Evolutionary conservation across 2,888 invertebrate species (phyloP).

Genomic region (Plebejus argus): DNA sequence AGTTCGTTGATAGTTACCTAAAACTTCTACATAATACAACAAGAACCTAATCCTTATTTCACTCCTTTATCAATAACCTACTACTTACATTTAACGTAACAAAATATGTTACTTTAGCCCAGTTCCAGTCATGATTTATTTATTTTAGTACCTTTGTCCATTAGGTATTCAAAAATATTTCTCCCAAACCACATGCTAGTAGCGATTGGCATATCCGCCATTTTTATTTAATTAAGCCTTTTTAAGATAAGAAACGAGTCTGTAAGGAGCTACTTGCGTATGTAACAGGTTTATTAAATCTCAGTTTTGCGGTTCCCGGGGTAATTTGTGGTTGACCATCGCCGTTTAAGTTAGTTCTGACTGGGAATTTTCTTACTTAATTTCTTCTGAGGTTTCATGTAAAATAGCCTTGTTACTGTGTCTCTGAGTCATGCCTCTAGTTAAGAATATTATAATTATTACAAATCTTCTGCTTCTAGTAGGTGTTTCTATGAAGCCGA

Average conservation of each 20-base stretch:
- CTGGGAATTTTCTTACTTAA: conserved; percentile 12
- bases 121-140: neutral
- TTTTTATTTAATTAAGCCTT: conserved; percentile 15
- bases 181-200: neutral
- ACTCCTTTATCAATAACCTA: too few species aligned
- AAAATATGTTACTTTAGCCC: neutral
- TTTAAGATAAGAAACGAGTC: conserved; percentile 14
- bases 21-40: neutral
- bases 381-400: conserved; percentile 9
- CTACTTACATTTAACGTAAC: too few species aligned
- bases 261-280: neutral
- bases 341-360: neutral
- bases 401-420: conserved; percentile 5
- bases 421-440: neutral
- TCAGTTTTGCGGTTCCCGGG: conserved; percentile 7
- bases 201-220: neutral
- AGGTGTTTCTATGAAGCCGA: too few species aligned
- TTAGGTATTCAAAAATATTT: neutral
- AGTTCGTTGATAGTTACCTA: neutral
- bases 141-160: neutral
- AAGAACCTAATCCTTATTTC: too few species aligned
- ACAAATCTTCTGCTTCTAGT: too few species aligned
- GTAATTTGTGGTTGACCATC: conserved; percentile 26
- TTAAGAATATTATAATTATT: neutral
- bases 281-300: conserved; percentile 22